phyloP scores from a whole-genome alignment of 2,113 vertebrate genomes.

The Tenrec ecaudatus region DNA sequence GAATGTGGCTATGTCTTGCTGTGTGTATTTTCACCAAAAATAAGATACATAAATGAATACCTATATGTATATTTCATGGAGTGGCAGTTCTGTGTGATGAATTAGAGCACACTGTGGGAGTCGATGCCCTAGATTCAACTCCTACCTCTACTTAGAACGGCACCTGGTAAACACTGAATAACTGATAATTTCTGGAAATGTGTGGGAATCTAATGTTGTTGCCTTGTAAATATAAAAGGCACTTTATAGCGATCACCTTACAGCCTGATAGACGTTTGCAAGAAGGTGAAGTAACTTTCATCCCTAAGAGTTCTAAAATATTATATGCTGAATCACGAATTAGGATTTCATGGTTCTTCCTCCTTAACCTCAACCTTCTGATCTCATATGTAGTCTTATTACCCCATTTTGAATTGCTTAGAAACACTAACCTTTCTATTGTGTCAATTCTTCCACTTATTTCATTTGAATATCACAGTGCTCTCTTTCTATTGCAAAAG shows the following conservation, averaged over 20 bases:
- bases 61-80: background rate
- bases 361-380: background rate
- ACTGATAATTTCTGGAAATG: conserved; percentile 41
- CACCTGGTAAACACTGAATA: background rate
- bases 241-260: conserved; percentile 38
- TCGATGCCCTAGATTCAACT: background rate
- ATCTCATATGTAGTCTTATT: background rate
- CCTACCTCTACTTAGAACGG: background rate
- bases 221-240: conserved; percentile 20
- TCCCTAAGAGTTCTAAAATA: background rate
- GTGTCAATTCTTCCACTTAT: background rate
- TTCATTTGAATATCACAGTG: background rate
- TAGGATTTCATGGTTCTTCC: background rate
- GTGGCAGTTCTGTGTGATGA: background rate
- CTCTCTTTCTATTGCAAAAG: conserved; percentile 6
- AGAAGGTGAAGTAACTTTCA: background rate
- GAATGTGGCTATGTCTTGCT: background rate
- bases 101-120: background rate
- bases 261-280: background rate
- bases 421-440: background rate
- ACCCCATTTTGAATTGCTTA: background rate
- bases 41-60: background rate
- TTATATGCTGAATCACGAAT: background rate
- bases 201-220: background rate
- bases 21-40: background rate